Percentiles rank a stretch among this genome's conserved stretches.
Conservation (phyloP, 1,140 invertebrate genomes). For the Parapsyche elsis region DNA sequence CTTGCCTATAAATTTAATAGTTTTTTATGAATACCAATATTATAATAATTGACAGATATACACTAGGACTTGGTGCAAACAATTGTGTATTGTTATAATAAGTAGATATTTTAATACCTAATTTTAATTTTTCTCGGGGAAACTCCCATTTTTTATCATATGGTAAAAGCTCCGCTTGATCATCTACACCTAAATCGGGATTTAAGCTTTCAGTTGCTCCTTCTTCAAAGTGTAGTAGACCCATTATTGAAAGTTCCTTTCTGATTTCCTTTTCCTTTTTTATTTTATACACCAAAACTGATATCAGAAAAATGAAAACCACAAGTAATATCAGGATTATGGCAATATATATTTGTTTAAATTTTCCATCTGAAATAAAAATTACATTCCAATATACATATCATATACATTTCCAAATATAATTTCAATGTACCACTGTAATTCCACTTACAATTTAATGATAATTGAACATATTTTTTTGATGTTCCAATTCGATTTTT, state of each 20-base stretch:
- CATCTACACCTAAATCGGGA: slow-evolving; percentile 87
- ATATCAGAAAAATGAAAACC: slow-evolving; percentile 66
- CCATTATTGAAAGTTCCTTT: slow-evolving; percentile 73
- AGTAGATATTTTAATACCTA: slow-evolving; percentile 69
- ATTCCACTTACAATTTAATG: slow-evolving; percentile 59
- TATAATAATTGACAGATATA: background rate
- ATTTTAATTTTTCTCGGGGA: slow-evolving; percentile 82
- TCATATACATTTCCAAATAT: too few relatives aligned
- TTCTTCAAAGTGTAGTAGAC: slow-evolving; percentile 81
- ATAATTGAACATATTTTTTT: slow-evolving; percentile 57
- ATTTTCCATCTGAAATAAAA: slow-evolving; percentile 48
- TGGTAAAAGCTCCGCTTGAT: slow-evolving; percentile 91
- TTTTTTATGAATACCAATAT: too few relatives aligned
- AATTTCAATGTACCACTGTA: too few relatives aligned
- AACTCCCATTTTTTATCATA: slow-evolving; percentile 94
- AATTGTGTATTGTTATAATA: too few relatives aligned
- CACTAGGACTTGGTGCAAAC: too few relatives aligned
- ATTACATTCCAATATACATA: too few relatives aligned
- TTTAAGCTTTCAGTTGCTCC: slow-evolving; percentile 85
- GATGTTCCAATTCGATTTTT: slow-evolving; percentile 60
- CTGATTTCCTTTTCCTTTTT: slow-evolving; percentile 72
- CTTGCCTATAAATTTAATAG: slow-evolving; percentile 71
- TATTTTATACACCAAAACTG: slow-evolving; percentile 69
- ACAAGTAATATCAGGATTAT: slow-evolving; percentile 64
- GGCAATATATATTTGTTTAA: slow-evolving; percentile 58